These are phyloP conservation scores for Panthera leo DNA, from an alignment of 2,113 vertebrate genomes.

Conservation along the genomic window DNA sequence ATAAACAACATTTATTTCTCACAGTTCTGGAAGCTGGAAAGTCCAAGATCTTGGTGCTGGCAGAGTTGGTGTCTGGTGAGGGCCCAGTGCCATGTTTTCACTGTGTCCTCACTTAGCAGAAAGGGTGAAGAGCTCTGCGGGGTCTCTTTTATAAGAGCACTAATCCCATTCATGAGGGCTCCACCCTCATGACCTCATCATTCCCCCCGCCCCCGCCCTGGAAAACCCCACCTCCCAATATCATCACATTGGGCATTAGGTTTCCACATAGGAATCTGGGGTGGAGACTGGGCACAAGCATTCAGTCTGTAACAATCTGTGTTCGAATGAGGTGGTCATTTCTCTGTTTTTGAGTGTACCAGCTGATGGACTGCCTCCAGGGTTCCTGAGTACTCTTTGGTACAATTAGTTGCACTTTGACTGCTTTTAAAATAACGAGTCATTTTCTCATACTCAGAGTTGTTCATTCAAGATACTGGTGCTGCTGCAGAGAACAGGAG, in stretches of 20 bases:
- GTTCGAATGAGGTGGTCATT: background rate
- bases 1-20: background rate
- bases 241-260: background rate
- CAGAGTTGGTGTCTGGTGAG: background rate
- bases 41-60: background rate
- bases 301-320: background rate
- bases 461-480: background rate
- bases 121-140: background rate
- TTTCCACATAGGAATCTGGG: background rate
- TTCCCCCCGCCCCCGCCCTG: background rate
- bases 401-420: background rate
- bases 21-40: background rate
- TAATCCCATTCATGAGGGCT: background rate
- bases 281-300: background rate
- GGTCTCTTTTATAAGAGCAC: background rate
- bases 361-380: background rate
- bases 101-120: background rate
- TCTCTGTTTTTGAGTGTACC: background rate
- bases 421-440: background rate
- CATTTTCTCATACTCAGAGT: constrained; percentile 21
- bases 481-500: constrained; percentile 70
- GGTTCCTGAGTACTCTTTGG: background rate
- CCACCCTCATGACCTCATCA: background rate
- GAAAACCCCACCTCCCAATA: background rate
- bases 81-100: background rate